Evolutionary conservation across 1,140 invertebrate genomes (phyloP).

Genomic region (Drosophila cardini): DNA sequence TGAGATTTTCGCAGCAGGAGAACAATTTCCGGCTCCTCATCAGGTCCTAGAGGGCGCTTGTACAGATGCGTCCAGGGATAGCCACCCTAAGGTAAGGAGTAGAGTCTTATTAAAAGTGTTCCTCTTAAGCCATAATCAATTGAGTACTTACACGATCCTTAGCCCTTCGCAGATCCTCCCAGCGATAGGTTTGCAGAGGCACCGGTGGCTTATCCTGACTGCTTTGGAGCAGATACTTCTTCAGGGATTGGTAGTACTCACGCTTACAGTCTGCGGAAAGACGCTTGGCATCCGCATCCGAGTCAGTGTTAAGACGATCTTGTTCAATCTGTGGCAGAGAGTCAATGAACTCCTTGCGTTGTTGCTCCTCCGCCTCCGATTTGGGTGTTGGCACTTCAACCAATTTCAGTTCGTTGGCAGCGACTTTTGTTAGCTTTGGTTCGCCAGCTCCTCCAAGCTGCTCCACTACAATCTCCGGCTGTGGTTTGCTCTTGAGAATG

Average conservation of each 20-base stretch:
- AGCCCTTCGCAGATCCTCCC: slow-evolving; percentile 89
- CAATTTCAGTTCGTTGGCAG: slow-evolving; percentile 63
- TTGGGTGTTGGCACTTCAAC: slow-evolving; percentile 75
- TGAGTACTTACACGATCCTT: slow-evolving; percentile 77
- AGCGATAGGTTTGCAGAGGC: slow-evolving; percentile 89
- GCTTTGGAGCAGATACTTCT: slow-evolving; percentile 76
- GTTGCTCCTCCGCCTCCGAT: slow-evolving; percentile 71
- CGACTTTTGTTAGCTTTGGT: slow-evolving; percentile 32
- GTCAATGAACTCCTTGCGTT: slow-evolving; percentile 77
- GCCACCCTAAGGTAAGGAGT: slow-evolving; percentile 85
- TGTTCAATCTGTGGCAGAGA: slow-evolving; percentile 76
- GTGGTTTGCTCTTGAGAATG: slow-evolving; percentile 73
- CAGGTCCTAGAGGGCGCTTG: slow-evolving; percentile 85
- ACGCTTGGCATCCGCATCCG: slow-evolving; percentile 68
- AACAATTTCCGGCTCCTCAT: slow-evolving; percentile 85
- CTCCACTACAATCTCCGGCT: slow-evolving; percentile 64
- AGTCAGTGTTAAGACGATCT: slow-evolving; percentile 34
- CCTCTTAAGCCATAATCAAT: background rate
- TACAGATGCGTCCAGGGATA: slow-evolving; percentile 90
- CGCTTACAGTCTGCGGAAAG: slow-evolving; percentile 82
- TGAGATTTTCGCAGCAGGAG: slow-evolving; percentile 81
- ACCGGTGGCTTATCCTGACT: slow-evolving; percentile 86
- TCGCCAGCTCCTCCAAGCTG: slow-evolving; percentile 6
- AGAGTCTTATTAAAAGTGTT: background rate
- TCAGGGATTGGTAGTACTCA: slow-evolving; percentile 83